phyloP scores from a whole-genome alignment of 2,888 invertebrate genomes.

The Pseudococcus longispinus region DNA sequence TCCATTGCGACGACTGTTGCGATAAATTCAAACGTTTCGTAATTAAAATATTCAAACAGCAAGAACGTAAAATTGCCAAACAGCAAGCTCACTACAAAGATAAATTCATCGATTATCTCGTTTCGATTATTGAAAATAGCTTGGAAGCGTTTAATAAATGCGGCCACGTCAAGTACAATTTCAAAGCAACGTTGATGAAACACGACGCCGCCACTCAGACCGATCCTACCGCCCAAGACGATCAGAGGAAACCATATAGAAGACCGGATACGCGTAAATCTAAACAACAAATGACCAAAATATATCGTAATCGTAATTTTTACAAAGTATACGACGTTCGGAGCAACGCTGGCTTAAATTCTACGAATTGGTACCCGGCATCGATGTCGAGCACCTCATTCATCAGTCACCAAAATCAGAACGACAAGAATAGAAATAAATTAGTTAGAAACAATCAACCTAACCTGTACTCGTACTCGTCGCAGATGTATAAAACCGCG shows the following conservation, averaged over 20 bases:
- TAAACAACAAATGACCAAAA: constrained; percentile 42
- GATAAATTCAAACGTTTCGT: constrained; percentile 37
- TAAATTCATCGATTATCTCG: constrained; percentile 7
- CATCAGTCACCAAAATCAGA: neutral
- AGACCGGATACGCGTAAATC: neutral
- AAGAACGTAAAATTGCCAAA: constrained; percentile 43
- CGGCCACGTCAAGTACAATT: neutral
- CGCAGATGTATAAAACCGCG: neutral
- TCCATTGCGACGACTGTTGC: constrained; percentile 51
- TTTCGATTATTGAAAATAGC: constrained; percentile 45
- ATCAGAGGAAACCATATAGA: neutral
- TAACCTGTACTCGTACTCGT: neutral
- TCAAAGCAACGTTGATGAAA: neutral
- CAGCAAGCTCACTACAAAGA: constrained; percentile 40
- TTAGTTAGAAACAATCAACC: neutral
- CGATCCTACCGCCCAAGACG: neutral
- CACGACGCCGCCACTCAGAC: constrained; percentile 43
- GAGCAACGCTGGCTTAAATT: neutral
- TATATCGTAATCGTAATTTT: constrained; percentile 49
- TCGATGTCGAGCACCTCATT: neutral
- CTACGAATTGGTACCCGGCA: constrained; percentile 16
- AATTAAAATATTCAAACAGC: constrained; percentile 33
- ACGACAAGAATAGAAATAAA: neutral
- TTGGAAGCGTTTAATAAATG: neutral
- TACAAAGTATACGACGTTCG: constrained; percentile 20